These are phyloP conservation scores for Lytechinus pictus DNA, from an alignment of 35 echinoderm and acorn worm species.

Conservation along the genomic window DNA sequence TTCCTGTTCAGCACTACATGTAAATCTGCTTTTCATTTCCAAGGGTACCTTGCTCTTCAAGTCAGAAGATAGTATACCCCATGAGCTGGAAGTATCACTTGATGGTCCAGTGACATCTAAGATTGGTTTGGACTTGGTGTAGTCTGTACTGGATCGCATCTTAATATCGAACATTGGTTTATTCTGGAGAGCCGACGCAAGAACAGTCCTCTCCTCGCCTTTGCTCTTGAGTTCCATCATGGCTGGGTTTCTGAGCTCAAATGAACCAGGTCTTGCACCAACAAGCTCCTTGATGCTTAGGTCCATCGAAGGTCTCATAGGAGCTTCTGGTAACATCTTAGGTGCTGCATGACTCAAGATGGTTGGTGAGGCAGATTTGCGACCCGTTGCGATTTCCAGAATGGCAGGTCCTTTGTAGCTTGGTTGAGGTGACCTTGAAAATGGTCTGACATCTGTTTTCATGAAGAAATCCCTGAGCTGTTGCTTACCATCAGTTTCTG, in stretches of 20 bases:
- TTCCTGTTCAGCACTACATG: not conserved
- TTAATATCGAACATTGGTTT: constrained; percentile 44
- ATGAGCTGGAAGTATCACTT: not conserved
- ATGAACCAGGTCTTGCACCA: not conserved
- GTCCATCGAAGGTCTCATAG: not conserved
- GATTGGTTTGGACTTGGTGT: not conserved
- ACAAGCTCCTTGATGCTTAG: not conserved
- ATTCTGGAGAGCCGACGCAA: not conserved
- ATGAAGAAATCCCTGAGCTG: not conserved
- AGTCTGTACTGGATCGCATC: not conserved
- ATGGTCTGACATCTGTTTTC: not conserved
- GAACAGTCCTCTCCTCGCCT: not conserved
- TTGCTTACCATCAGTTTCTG: not conserved
- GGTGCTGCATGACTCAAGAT: not conserved
- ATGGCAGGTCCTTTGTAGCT: not conserved
- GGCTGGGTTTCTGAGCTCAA: not conserved
- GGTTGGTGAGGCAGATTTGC: not conserved
- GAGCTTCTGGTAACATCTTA: not conserved
- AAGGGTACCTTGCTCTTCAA: not conserved
- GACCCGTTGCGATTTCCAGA: not conserved
- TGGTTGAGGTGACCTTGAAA: not conserved
- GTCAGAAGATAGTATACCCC: not conserved
- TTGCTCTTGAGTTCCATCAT: constrained; percentile 9
- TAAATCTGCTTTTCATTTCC: not conserved
- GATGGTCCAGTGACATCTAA: not conserved